phyloP scores from a whole-genome alignment of 2,888 invertebrate genomes.

The Heliconius aoede region DNA sequence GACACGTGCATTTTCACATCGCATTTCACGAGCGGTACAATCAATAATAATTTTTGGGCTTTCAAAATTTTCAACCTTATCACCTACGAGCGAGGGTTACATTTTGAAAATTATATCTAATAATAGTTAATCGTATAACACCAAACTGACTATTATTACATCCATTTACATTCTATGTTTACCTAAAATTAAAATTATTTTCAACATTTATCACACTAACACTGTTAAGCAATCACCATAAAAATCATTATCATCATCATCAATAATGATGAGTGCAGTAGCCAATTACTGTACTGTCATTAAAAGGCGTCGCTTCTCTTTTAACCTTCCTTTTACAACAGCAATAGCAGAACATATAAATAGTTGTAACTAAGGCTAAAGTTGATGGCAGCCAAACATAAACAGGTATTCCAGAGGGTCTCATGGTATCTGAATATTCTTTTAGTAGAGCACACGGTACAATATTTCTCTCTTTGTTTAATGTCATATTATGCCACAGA shows the following conservation, averaged over 20 bases:
- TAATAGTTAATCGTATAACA: neutral
- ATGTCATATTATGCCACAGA: conserved; percentile 72
- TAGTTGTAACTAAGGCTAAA: conserved; percentile 59
- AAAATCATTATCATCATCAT: neutral
- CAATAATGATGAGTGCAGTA: conserved; percentile 40
- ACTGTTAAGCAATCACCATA: neutral
- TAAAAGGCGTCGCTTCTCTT: conserved; percentile 59
- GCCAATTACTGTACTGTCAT: conserved; percentile 43
- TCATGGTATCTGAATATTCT: conserved; percentile 71
- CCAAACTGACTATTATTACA: neutral
- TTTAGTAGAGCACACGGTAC: conserved; percentile 70
- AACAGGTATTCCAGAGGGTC: conserved; percentile 66
- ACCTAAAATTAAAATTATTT: neutral
- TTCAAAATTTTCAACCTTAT: conserved; percentile 18
- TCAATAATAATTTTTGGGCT: neutral
- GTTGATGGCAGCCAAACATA: conserved; percentile 73
- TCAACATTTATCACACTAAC: neutral
- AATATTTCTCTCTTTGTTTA: conserved; percentile 59
- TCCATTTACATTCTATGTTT: neutral
- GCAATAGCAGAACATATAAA: conserved; percentile 65
- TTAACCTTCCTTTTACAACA: conserved; percentile 59
- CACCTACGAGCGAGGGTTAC: neutral
- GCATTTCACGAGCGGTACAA: neutral
- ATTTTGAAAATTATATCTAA: neutral
- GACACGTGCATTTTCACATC: conserved; percentile 6